phyloP scores from a whole-genome alignment of 2,113 vertebrate genomes.

The Coracopsis vasa region DNA sequence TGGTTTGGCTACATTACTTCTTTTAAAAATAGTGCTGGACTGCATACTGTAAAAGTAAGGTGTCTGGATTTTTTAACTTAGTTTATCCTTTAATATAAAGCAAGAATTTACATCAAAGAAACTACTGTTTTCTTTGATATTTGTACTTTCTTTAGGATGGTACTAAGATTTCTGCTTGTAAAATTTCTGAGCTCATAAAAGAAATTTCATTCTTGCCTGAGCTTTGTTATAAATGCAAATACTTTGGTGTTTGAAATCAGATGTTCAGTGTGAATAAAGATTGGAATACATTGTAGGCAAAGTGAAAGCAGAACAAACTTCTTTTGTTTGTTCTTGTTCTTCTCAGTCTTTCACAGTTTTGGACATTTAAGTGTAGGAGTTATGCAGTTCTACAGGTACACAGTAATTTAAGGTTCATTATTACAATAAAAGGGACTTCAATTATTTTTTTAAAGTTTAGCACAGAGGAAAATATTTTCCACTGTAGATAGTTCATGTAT shows the following conservation, averaged over 20 bases:
- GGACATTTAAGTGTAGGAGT: not conserved
- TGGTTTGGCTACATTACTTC: not conserved
- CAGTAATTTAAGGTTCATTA: not conserved
- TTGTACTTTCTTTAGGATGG: not conserved
- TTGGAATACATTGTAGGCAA: not conserved
- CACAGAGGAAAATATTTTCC: not conserved
- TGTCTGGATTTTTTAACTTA: not conserved
- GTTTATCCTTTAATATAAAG: conserved; percentile 4
- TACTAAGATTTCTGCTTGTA: not conserved
- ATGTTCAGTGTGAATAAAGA: not conserved
- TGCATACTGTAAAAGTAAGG: not conserved
- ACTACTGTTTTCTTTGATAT: not conserved
- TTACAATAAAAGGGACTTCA: not conserved
- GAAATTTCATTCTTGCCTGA: not conserved
- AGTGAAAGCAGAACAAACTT: not conserved
- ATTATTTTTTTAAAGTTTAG: not conserved
- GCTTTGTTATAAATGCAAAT: not conserved
- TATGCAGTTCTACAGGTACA: not conserved
- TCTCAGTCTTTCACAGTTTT: not conserved
- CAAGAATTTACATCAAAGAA: conserved; percentile 23
- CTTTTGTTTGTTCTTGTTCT: not conserved
- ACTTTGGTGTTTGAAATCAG: not conserved
- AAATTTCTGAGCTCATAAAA: not conserved
- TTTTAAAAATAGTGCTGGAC: not conserved
- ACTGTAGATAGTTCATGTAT: not conserved